Base-by-base conservation (phyloP, 2,113 vertebrate species). In the Gymnorhina tibicen region DNA sequence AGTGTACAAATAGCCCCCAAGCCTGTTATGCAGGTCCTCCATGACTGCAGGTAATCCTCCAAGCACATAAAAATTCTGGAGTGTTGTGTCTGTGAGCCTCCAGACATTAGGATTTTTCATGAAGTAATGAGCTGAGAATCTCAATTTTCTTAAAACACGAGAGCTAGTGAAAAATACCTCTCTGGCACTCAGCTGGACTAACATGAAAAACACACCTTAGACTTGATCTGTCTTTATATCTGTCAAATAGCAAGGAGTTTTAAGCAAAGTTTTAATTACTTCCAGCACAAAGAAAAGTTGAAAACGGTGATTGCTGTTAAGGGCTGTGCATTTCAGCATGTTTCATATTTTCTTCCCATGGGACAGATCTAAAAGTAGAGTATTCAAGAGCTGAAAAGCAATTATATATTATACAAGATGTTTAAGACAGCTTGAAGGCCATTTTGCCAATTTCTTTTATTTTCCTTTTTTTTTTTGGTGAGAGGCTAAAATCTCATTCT, bases 241-340 rank as follows among this genome's bases (percentile, higher is more conserved):
- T 94, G 55, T 84, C 63, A 94, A 74, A 70, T 47, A 90, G 44
- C 17, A 78, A 85, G 47, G n/a, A 67, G 24, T 81, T 90, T 92
- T 70, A 91, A 88, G 44, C 11, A 68, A 94, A 85, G n/a, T 84
- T 77, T 94, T 92, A 92, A 91, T 92, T 93, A 62, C 72, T 44
- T 94, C 56, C 37, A 85, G 53, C 69, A 56, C 82, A 91, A 85
- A 82, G 52, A 50, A 32, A 76, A 83, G 35, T 79, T 58, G 74
- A 83, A 95, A 92, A 59, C 44, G 16, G 19, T 12, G 3, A 30
- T 72, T 68, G 37, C 79, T 76, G 33, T 85, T 74, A 41, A 80
- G 42, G 53, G 30, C 74, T 62, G 28, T 56, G n/a, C 16, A 0
- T 86, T 95, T 94, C 47, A 88, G 39, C 1, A 3, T 47, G 63